Base-by-base conservation (phyloP, 2,113 vertebrate genomes). In the Grantiella picta region DNA sequence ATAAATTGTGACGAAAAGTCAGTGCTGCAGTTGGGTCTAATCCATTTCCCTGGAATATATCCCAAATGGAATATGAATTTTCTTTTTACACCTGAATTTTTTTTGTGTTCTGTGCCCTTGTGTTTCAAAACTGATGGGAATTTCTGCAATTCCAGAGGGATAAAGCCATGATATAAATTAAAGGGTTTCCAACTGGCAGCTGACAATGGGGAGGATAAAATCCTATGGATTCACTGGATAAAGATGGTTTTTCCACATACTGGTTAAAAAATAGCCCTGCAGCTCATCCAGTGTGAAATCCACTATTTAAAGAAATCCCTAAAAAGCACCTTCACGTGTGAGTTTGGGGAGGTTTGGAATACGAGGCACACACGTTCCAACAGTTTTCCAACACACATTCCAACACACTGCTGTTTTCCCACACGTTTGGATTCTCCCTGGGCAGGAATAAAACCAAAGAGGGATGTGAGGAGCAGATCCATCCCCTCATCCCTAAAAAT, bases 351-450 rank as follows among this genome's bases (percentile, higher is more conserved):
- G 59, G 10, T 61, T 17, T 57, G 66, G 44, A 45, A 60, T 5
- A 1, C 2, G 38, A 79, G 53, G 21, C 7, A 9, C 35, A 8
- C 8, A 44, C 7, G 38, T 38, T 38, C 38, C 38, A 38, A 11
- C 38, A 11, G 38, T 38, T 38, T 38, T 38, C 38, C 38, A 38
- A 38, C 38, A 38, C 38, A 38, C 38, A 3, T 25, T 20, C 28
- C 50, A 22, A 17, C 66, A 2, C 0, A 1, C 5, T 1, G 0
- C 45, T 6, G 25, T 6, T 47, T 38, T 4, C 68, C 64, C 75
- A 35, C 77, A 21, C 5, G 0, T 59, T 31, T 6, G 72, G 54
- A 6, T 70, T 29, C 82, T n/a, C 52, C 61, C 9, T 0, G 33
- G 49, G 75, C 61, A 68, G 66, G 15, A 31, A 40, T 7, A 22